These are phyloP conservation scores for Porites australiensis DNA, from an alignment of 64 coral and sea anemone genomes.

Conservation along the genomic window DNA sequence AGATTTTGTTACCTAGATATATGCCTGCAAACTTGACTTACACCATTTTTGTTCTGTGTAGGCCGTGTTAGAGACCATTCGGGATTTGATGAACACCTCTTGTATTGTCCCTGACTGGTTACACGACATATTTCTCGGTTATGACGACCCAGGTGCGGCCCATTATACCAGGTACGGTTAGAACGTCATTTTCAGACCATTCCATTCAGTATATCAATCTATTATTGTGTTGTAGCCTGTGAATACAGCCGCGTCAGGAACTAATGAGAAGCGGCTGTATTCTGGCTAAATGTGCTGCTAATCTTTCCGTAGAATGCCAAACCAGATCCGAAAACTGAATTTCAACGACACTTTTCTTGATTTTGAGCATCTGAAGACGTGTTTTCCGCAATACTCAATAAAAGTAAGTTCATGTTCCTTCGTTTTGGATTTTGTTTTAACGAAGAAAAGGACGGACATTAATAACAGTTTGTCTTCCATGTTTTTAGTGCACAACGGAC, in stretches of 20 bases:
- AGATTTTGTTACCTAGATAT: background rate
- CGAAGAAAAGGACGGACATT: background rate
- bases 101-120: constrained; percentile 99
- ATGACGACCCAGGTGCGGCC: constrained; percentile 92
- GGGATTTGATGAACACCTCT: constrained; percentile 97
- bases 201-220: too few relatives aligned
- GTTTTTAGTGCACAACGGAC: constrained; percentile 61
- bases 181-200: too few relatives aligned
- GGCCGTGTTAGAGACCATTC: constrained; percentile 98
- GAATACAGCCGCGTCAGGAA: too few relatives aligned
- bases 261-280: too few relatives aligned
- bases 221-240: too few relatives aligned
- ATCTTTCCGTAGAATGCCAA: constrained; percentile 79
- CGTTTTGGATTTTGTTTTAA: background rate
- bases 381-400: constrained; percentile 93
- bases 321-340: constrained; percentile 86
- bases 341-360: constrained; percentile 99
- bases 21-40: background rate
- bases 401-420: constrained; percentile 63
- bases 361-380: constrained; percentile 83
- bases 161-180: constrained; percentile 85
- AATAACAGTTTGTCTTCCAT: background rate
- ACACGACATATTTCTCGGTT: constrained; percentile 98
- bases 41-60: background rate
- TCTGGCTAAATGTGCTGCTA: too few relatives aligned